phyloP scores from a whole-genome alignment of 2,797 vertebrate genomes.

The Phalanger gymnotis region DNA sequence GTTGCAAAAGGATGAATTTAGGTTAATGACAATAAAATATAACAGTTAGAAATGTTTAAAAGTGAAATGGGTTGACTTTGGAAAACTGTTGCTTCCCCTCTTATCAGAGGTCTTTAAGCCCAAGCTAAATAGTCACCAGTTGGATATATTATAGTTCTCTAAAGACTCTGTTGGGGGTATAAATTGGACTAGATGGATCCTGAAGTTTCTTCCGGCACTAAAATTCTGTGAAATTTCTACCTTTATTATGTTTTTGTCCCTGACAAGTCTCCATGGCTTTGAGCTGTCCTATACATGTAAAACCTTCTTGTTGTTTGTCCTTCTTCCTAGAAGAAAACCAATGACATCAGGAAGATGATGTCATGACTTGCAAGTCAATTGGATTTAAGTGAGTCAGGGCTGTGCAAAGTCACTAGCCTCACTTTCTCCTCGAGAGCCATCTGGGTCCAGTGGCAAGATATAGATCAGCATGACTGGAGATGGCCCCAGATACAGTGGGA shows the following conservation, averaged over 20 bases:
- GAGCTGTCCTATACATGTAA: not conserved
- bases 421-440: not conserved
- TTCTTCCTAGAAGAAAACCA: not conserved
- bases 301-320: not conserved
- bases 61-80: not conserved
- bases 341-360: not conserved
- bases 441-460: not conserved
- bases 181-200: not conserved
- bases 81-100: not conserved
- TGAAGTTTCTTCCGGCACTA: not conserved
- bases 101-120: not conserved
- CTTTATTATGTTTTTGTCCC: not conserved
- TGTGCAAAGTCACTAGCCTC: not conserved
- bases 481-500: not conserved
- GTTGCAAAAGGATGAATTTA: not conserved
- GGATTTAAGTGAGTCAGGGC: not conserved
- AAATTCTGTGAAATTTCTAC: not conserved
- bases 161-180: not conserved
- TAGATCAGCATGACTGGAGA: not conserved
- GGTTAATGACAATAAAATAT: not conserved
- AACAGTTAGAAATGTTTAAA: not conserved
- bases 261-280: not conserved
- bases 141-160: not conserved
- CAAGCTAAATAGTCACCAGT: not conserved
- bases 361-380: not conserved